Conservation (phyloP, 1,140 invertebrate species). For the Dendrolimus punctatus region DNA sequence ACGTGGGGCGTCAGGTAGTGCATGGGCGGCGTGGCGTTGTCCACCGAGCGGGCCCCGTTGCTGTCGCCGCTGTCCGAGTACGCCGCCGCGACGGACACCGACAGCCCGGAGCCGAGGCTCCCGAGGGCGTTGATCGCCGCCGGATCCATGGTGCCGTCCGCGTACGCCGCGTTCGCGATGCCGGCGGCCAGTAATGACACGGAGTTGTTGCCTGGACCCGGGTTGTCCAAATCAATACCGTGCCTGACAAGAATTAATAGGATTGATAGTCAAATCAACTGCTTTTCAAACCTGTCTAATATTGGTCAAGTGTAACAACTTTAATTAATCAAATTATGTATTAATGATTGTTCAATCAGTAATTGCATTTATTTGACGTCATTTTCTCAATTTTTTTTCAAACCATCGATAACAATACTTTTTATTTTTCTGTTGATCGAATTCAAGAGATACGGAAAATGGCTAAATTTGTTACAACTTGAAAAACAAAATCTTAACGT, state of each 20-base stretch:
- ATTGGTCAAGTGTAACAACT: too few relatives aligned
- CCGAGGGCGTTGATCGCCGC: conserved; percentile 69
- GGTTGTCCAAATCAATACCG: conserved; percentile 91
- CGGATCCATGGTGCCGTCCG: conserved; percentile 71
- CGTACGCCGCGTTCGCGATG: conserved; percentile 73
- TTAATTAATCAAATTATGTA: too few relatives aligned
- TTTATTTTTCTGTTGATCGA: too few relatives aligned
- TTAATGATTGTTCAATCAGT: background rate
- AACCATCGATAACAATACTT: too few relatives aligned
- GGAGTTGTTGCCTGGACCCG: conserved; percentile 82
- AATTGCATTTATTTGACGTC: too few relatives aligned
- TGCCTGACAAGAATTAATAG: conserved; percentile 70
- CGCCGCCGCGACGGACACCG: conserved; percentile 75
- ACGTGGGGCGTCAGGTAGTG: conserved; percentile 91
- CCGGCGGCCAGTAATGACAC: conserved; percentile 76
- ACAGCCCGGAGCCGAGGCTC: conserved; percentile 70
- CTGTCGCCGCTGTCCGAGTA: conserved; percentile 87
- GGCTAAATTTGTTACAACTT: too few relatives aligned
- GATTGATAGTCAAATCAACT: too few relatives aligned
- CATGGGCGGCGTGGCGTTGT: conserved; percentile 89
- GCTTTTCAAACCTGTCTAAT: too few relatives aligned
- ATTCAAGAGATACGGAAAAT: too few relatives aligned
- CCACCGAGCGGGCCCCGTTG: conserved; percentile 81
- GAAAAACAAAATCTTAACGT: too few relatives aligned
- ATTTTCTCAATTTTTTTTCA: too few relatives aligned